Percentiles rank a stretch among this genome's conserved stretches.
These are phyloP conservation scores for Zaprionus vittiger DNA, from an alignment of 1,140 invertebrate genomes.

Conservation along the genomic window DNA sequence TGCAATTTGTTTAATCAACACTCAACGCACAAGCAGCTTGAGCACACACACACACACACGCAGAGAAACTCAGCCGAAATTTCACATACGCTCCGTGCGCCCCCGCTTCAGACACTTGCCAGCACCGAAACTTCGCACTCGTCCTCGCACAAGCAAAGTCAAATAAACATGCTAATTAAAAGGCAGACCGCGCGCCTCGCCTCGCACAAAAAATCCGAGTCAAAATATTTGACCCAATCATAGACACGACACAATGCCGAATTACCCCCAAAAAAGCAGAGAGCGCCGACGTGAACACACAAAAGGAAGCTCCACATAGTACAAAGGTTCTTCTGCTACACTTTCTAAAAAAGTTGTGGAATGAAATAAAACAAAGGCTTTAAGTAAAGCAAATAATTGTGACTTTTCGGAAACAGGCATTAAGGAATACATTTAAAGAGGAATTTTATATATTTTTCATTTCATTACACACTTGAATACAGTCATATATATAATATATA, in stretches of 20 bases:
- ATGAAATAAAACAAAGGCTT: neutral
- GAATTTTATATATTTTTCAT: too few species aligned
- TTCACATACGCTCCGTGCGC: constrained; percentile 65
- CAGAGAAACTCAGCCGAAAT: constrained; percentile 28
- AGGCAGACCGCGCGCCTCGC: constrained; percentile 36
- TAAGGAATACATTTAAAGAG: too few species aligned
- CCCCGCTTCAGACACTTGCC: constrained; percentile 22
- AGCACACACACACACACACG: constrained; percentile 23
- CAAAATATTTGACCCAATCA: constrained; percentile 72
- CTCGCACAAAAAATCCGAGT: constrained; percentile 33
- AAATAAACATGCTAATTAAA: constrained; percentile 83
- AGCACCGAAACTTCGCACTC: constrained; percentile 54
- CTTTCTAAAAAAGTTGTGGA: neutral
- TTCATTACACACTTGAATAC: too few species aligned
- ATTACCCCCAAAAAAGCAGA: neutral
- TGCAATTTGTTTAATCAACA: constrained; percentile 83
- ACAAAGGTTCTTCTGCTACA: neutral
- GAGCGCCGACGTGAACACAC: neutral
- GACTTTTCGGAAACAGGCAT: neutral
- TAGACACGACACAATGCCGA: constrained; percentile 38
- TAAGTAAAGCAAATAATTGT: neutral
- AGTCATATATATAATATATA: too few species aligned
- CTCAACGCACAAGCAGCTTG: constrained; percentile 61
- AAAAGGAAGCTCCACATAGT: neutral
- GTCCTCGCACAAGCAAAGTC: constrained; percentile 60